Evolutionary conservation across 2,113 vertebrate species (phyloP), one percentile per base, ranked within the genome.

Genomic region (Ifrita kowaldi): DNA sequence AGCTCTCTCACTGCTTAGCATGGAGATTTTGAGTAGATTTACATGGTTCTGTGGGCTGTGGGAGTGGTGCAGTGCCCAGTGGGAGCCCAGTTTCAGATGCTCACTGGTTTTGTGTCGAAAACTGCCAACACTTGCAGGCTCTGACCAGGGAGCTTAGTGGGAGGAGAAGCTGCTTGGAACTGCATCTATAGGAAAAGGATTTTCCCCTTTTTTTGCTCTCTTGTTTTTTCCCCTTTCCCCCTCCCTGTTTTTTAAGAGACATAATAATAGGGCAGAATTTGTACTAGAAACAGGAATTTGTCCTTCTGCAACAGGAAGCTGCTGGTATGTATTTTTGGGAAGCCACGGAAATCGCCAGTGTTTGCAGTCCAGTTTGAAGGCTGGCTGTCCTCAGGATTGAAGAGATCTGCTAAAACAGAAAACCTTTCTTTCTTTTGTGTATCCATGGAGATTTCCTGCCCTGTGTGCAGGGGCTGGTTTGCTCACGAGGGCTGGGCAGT

Each of bases 291-390:
- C 95, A 92, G 95, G 85, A 94, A 92, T 96, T 81, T 90, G 92
- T 90, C 76, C 59, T 88, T 81, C 64, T 94, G 53, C 73, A 90
- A 81, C 86, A 92, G 95, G 96, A 96, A 94, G 91, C 88, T 83
- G 76, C 90, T 93, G 64, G 68, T 90, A 64, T 78, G 83, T 94
- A 87, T 96, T 96, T 94, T 95, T 92, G 92, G 93, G 93, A 96
- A 93, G 86, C 92, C 89, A 53, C 44, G 56, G 90, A 96, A 94
- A 82, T 84, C 1, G 0, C 19, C 22, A 1, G 47, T 52, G 68
- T 88, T 60, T 86, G 83, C 56, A 77, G 86, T 46, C 60, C 47
- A 19, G 1, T 88, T 88, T 86, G 88, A 71, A 93, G 76, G 64
- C 68, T 95, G 88, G 3, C 76, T 57, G 62, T 47, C 46, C 70